Base-by-base conservation (phyloP, 2,797 vertebrate species). In the Pseudochirops corinnae region DNA sequence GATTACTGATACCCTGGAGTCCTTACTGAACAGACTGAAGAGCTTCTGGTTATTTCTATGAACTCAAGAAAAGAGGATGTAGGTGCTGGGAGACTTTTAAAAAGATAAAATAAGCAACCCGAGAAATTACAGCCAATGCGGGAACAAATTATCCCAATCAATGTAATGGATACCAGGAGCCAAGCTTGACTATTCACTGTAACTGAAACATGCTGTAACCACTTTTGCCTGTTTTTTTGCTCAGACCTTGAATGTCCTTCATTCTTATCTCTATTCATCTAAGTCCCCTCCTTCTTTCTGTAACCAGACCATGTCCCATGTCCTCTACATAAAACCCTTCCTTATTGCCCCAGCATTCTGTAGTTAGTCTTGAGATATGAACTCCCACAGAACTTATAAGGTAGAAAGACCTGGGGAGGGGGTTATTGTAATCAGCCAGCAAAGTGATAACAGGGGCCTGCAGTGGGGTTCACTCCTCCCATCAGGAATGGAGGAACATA, bases 51-150 rank as follows among this genome's bases (percentile, higher is more conserved):
- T 87, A 87, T 87, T 87, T 87, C 74, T 50, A 46, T 87, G 74
- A 50, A 87, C 39, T 39, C 13, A 93, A 6, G 5, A 31, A 91
- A 93, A 96, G 56, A 46, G 74, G 56, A 90, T 16, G 46, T 33
- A 28, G 58, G 53, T 39, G 0, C 28, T 11, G 94, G 33, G 91
- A 52, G 92, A 92, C 31, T 46, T 62, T 95, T 91, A 94, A 94
- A 92, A 91, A 90, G 33, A 94, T 82, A 94, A 96, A 95, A 58
- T n/a, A 62, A 87, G 29, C 50, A 94, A 90, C 82, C 55, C 50
- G 39, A 93, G 24, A 91, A 53, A 93, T 90, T 29, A 87, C 33
- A 50, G 39, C 91, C 96, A 50, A 58, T 92, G 53, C 95, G 29
- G 50, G 92, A 5, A 18, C 16, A 93, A 12, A 62, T 95, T 13